These are phyloP conservation scores for Listronotus oregonensis DNA, from an alignment of 1,140 invertebrate species.

Conservation along the genomic window DNA sequence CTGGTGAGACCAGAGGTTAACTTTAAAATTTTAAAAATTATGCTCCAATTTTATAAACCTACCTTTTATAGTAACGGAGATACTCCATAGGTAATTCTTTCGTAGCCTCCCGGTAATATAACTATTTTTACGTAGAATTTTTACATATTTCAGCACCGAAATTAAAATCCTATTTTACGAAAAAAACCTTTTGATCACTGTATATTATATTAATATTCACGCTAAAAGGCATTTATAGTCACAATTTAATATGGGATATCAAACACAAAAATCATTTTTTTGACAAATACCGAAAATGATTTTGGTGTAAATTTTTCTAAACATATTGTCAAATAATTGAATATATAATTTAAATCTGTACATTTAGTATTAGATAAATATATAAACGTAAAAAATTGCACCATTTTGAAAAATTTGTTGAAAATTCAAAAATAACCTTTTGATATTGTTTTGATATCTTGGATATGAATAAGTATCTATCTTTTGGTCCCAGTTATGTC, in stretches of 20 bases:
- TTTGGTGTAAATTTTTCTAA: constrained; percentile 25
- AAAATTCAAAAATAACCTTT: constrained; percentile 37
- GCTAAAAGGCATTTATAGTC: constrained; percentile 57
- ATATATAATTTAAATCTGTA: constrained; percentile 43
- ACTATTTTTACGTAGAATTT: no score
- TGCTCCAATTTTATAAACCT: no score
- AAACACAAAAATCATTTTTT: constrained; percentile 37
- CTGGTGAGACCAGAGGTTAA: no score
- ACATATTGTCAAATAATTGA: constrained; percentile 55
- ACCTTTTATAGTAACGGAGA: no score
- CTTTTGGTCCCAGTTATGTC: constrained; percentile 50
- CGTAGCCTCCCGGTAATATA: no score
- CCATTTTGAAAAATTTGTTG: constrained; percentile 13
- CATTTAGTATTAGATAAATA: constrained; percentile 28
- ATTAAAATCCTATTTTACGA: neutral
- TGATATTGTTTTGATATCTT: constrained; percentile 50
- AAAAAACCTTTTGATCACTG: neutral
- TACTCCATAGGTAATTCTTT: no score
- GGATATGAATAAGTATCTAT: constrained; percentile 49
- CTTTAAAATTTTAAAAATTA: no score
- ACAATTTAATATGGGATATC: constrained; percentile 50
- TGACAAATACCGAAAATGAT: constrained; percentile 22
- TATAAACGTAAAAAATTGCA: constrained; percentile 20
- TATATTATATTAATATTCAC: constrained; percentile 49
- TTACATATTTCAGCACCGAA: neutral